Conservation (phyloP, 2,113 vertebrate species). For the Cololabis saira region DNA sequence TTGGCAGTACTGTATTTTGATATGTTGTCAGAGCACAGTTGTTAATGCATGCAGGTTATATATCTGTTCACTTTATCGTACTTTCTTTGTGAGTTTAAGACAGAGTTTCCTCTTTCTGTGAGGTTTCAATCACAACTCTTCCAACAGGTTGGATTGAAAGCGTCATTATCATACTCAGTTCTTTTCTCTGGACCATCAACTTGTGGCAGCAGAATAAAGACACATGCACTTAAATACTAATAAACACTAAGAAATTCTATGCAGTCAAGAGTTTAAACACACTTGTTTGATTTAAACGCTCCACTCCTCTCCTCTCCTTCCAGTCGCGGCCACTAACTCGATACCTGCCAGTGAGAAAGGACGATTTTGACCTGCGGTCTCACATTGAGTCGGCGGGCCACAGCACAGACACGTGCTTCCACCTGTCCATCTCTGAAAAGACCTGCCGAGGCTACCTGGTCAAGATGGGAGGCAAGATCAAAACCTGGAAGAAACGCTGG, state of each 20-base stretch:
- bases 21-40: no score
- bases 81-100: no score
- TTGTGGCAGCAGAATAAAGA: conserved; percentile 37
- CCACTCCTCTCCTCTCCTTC: neutral
- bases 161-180: conserved; percentile 23
- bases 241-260: no score
- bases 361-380: conserved; percentile 92
- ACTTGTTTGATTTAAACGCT: neutral
- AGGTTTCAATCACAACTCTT: conserved; percentile 21
- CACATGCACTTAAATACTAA: neutral
- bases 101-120: conserved; percentile 1
- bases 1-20: no score
- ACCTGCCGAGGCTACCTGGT: conserved; percentile 95
- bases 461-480: conserved; percentile 99
- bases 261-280: conserved; percentile 1
- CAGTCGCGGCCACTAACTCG: conserved; percentile 95
- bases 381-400: conserved; percentile 95
- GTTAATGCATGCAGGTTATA: no score
- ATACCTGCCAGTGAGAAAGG: conserved; percentile 93
- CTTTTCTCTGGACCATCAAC: conserved; percentile 4
- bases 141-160: conserved; percentile 3
- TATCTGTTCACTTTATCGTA: no score
- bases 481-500: conserved; percentile 98
- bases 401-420: conserved; percentile 92
- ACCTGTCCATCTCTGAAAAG: conserved; percentile 93